Percentiles rank a stretch among this genome's conserved stretches.
Evolutionary conservation across 2,113 vertebrate genomes (phyloP).

Genomic region (Daboia siamensis): DNA sequence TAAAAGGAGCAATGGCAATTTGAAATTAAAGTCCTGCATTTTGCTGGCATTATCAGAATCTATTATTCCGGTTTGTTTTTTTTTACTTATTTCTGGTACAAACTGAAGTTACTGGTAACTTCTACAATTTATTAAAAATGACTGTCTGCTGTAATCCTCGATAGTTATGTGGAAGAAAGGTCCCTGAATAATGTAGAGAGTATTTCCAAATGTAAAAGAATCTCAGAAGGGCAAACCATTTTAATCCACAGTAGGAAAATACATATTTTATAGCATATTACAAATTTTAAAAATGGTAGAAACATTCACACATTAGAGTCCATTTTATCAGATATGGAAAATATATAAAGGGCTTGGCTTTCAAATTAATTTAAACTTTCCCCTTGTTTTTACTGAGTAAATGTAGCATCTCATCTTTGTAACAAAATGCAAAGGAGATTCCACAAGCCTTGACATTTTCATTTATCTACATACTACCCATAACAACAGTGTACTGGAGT

Average conservation of each 20-base stretch:
- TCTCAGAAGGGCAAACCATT: not conserved
- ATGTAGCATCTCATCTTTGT: not conserved
- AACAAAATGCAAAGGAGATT: not conserved
- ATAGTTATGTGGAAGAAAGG: not conserved
- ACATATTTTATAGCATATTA: not conserved
- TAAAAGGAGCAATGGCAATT: not conserved
- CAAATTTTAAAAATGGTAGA: not conserved
- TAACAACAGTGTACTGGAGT: not conserved
- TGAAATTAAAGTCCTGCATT: slow-evolving; percentile 24
- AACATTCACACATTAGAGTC: not conserved
- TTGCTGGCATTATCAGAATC: not conserved
- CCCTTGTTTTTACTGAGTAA: not conserved
- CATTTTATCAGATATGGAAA: not conserved
- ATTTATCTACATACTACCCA: not conserved
- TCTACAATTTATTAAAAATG: not conserved
- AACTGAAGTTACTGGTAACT: not conserved
- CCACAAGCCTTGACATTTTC: not conserved
- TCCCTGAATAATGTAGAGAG: not conserved
- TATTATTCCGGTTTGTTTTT: rapidly evolving
- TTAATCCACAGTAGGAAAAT: not conserved
- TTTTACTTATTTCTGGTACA: too few species aligned
- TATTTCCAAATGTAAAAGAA: not conserved
- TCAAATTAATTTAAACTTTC: not conserved
- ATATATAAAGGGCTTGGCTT: not conserved
- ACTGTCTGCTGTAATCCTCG: not conserved